Evolutionary conservation across 2,888 invertebrate species (phyloP), one percentile per base, ranked within the genome.

Genomic region (Ophioninae sp.): DNA sequence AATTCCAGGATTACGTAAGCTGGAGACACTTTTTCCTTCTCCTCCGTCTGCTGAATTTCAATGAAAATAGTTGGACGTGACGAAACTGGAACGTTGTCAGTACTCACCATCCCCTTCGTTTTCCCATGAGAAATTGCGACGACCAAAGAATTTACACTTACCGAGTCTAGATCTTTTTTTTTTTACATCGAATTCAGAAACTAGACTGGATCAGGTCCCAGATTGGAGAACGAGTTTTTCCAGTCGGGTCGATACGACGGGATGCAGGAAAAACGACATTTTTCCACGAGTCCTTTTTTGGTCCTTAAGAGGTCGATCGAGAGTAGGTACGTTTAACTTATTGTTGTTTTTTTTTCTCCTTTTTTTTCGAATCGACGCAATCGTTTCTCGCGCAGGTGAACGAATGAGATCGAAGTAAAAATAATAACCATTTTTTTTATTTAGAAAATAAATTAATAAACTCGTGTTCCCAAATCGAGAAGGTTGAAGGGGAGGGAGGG

Each of bases 391-490:
- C 3, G 10, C 17, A 57, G 59, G 6, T n/a, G n/a, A 76, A 39
- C 39, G 59, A 76, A 21, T n/a, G 59, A 69, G 59, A 30, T 21
- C 1, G 37, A 21, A 88, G 88, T 89, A 88, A 87, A 88, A 89
- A 88, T 88, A 86, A 88, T 87, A 88, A 89, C 17, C 41, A 41
- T 41, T 41, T 50, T 92, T 92, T 92, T 92, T 92, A 92, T 92
- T 44, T 91, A 89, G 87, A 92, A 90, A 91, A 92, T 92, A 91
- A 92, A 91, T 50, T 91, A 91, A 90, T 30, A 30, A 91, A 91
- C 89, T 88, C 84, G 86, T 81, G 86, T 86, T 83, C 77, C 81
- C 82, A 82, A 37, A 85, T 76, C 79, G 41, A 59, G 65, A 7
- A 20, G 20, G 23, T 75, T 23, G 30, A 1, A n/a, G 61, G 10